Evolutionary conservation across 2,888 invertebrate genomes (phyloP).

Genomic region (Blomia tropicalis): DNA sequence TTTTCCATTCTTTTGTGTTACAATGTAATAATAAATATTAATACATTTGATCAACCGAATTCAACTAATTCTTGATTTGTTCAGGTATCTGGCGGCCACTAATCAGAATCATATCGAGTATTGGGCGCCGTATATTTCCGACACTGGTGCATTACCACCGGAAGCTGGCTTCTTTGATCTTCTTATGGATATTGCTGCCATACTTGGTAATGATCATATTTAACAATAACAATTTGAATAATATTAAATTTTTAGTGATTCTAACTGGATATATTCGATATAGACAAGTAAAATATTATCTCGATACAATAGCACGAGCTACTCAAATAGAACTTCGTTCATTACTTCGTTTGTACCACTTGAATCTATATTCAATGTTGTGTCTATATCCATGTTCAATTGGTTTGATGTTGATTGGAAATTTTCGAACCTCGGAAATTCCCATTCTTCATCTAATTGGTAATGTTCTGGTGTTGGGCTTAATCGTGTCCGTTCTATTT

Average conservation of each 20-base stretch:
- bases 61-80: too few species aligned
- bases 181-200: constrained; percentile 5
- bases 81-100: background rate
- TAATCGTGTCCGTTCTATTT: background rate
- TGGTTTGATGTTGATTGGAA: constrained; percentile 3
- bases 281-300: background rate
- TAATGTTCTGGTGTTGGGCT: background rate
- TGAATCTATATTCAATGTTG: background rate
- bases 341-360: background rate
- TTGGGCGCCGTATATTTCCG: background rate
- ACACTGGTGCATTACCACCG: constrained; percentile 5
- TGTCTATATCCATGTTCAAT: constrained; percentile 2
- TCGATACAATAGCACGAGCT: background rate
- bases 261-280: constrained; percentile 1
- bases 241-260: background rate
- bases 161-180: constrained; percentile 9
- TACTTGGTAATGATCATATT: background rate
- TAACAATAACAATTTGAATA: background rate
- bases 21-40: background rate
- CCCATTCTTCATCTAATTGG: background rate
- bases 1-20: background rate
- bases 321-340: background rate
- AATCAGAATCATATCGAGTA: background rate
- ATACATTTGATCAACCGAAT: too few species aligned
- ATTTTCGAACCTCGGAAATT: constrained; percentile 8